Evolutionary conservation across 2,888 invertebrate genomes (phyloP), one percentile per base, ranked within the genome.

Genomic region (Hecatera dysodea): DNA sequence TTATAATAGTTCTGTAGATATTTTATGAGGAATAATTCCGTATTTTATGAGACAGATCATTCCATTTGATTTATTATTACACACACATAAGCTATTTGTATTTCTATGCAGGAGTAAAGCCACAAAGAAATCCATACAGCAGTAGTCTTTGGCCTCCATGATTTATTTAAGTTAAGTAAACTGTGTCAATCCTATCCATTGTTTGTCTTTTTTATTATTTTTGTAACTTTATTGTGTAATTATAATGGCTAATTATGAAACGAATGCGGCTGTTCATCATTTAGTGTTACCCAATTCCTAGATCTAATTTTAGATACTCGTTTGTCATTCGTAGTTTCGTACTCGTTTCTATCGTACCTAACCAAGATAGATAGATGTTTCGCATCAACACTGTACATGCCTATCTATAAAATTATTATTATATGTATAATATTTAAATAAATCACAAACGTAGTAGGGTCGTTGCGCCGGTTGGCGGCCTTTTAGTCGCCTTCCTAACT

Each of bases 1-100:
- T 48, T 48, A 22, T 65, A 27, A 36, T 19, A 12, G 19, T 57
- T 72, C 27, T 73, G 8, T n/a, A 73, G 24, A 73, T 22, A 50
- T 56, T n/a, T 36, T 36, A 44, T 50, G 27, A 22, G 27, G 12
- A 42, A 42, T 63, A 42, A 42, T 63, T 71, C 27, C 48, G 27
- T 60, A 60, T 60, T 75, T 76, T 63, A 76, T 64, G 52, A 75
- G 57, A 59, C 64, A 48, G 53, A 66, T 62, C 69, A 67, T 78
- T 56, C 60, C 67, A 78, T 69, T 65, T 63, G 52, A 53, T 74
- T 70, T 65, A 65, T 48, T 61, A 53, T 19, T 56, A 60, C 55
- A 22, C 60, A 55, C 42, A 74, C 36, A 22, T 19, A 50, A 27
- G 9, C 50, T 52, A 57, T 66, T 73, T 73, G 24, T 12, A 67